Base-by-base conservation (phyloP, 2,113 vertebrate genomes). In the Gorsachius goisagi region DNA sequence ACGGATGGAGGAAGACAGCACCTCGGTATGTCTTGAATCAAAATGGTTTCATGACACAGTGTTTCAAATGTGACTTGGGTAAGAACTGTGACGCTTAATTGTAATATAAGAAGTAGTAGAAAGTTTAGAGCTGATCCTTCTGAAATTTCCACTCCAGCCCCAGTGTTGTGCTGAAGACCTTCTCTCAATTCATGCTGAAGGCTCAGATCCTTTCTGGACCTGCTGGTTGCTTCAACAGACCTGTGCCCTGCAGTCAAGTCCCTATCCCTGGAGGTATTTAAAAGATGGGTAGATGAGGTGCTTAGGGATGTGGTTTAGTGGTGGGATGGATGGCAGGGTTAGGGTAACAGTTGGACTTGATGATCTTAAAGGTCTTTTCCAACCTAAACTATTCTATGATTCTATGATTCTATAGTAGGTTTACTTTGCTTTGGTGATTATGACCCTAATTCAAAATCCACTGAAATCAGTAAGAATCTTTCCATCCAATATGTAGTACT, bases 401-500 rank as follows among this genome's bases (percentile, higher is more conserved):
- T 41, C 39, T 41, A 41, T 41, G 39, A 41, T 41, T 41, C 39
- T 41, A 41, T 41, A 41, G 13, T 15, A 56, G 18, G 5, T 88
- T 76, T 93, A 9, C 13, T 90, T 86, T 67, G 35, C 45, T 56
- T 78, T 49, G 27, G 4, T 73, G 11, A 49, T 58, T 63, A 12
- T 55, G 23, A 58, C 17, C 26, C n/a, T 62, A 64, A 59, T 16
- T 53, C 15, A 72, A 37, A 89, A 72, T 62, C 39, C 30, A 18
- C 5, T 64, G n/a, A 58, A 45, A 6, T 66, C 72, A 62, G 11
- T 45, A 45, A 41, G 39, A 85, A 85, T 44, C 41, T 58, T 80
- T 82, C 39, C 39, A 69, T 64, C n/a, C 21, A 56, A n/a, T 26
- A 27, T 0, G 0, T 28, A 19, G 4, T 7, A 41, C 24, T 19